Base-by-base conservation (phyloP, 1,140 invertebrate species). In the Zaprionus africanus region DNA sequence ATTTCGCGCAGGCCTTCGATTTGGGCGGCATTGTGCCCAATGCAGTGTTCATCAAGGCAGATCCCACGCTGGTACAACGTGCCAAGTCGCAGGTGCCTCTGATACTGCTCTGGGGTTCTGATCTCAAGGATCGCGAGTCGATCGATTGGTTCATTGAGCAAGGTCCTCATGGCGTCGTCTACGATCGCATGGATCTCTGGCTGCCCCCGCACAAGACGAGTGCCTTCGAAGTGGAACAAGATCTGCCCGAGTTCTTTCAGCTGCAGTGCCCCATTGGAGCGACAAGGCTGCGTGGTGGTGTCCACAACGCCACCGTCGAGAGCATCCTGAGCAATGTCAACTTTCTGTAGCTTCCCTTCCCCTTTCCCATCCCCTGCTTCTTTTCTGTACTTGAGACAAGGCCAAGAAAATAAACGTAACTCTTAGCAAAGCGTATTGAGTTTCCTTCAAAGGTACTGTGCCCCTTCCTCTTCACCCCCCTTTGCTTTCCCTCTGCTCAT, bases 41-140 rank as follows among this genome's bases (percentile, higher is more conserved):
- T 85, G 97, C 97, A 0, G 97, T 98, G 90, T 97, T 98, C 86
- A 94, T 99, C 67, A 94, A 99, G 41, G 92, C 96, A 26, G 96
- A 99, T 93, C 94, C 96, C 1, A 94, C 94, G 0, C 94, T 97
- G 92, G 95, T 98, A 0, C 94, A 96, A 69, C 87, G 96, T 9
- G 96, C 96, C 0, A 95, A 95, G 69, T 94, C 96, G 65, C 94
- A 95, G 51, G 95, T 96, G 12, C 94, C 98, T 12, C 95, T 98
- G 1, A 95, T 99, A 28, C 98, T 99, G 91, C 97, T 97, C 82
- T 99, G 98, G 98, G 98, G 98, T 1, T 97, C 98, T 79, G 97
- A 98, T 84, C 97, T 98, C 79, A 98, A 98, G 81, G 96, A 98
- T 93, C 95, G 95, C 51, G 94, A 95, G 7, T 96, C 96, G 1